Evolutionary conservation across 2,113 vertebrate species (phyloP).

Genomic region (Ifrita kowaldi): DNA sequence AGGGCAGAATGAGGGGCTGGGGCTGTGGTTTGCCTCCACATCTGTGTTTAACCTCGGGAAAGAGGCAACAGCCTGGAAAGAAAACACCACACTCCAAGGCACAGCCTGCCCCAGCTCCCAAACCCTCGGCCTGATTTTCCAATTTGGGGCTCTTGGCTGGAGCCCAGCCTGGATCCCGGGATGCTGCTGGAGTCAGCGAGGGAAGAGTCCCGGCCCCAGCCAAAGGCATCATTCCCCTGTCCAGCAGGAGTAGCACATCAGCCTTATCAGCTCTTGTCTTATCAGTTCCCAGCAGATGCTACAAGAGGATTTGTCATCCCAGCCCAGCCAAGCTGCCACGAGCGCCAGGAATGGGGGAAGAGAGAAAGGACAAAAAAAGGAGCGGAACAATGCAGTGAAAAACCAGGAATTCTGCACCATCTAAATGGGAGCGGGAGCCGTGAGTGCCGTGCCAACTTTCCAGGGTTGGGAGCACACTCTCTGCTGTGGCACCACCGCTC

Average conservation of each 20-base stretch:
- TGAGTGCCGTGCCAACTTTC: neutral
- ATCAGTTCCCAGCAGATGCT: conserved; percentile 51
- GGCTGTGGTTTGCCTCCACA: conserved; percentile 65
- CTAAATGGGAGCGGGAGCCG: rapidly evolving
- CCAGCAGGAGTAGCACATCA: neutral
- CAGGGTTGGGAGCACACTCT: neutral
- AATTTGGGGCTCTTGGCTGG: neutral
- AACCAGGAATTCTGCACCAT: neutral
- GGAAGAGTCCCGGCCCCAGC: neutral
- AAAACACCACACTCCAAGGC: conserved; percentile 33
- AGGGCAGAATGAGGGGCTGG: conserved; percentile 47
- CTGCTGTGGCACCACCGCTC: neutral
- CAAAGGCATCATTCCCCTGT: neutral
- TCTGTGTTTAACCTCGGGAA: conserved; percentile 62
- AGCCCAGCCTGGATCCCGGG: neutral
- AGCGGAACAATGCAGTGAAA: neutral
- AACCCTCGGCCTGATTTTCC: conserved; percentile 4
- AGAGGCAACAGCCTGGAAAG: conserved; percentile 60
- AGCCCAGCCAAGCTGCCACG: neutral
- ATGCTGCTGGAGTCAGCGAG: neutral
- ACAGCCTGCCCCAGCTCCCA: conserved; percentile 21
- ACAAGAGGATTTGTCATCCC: conserved; percentile 8
- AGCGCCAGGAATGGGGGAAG: neutral
- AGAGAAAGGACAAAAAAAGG: too few species aligned
- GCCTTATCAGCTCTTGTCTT: conserved; percentile 29